Conservation (phyloP, 1,140 invertebrate species). For the Eciton burchellii region DNA sequence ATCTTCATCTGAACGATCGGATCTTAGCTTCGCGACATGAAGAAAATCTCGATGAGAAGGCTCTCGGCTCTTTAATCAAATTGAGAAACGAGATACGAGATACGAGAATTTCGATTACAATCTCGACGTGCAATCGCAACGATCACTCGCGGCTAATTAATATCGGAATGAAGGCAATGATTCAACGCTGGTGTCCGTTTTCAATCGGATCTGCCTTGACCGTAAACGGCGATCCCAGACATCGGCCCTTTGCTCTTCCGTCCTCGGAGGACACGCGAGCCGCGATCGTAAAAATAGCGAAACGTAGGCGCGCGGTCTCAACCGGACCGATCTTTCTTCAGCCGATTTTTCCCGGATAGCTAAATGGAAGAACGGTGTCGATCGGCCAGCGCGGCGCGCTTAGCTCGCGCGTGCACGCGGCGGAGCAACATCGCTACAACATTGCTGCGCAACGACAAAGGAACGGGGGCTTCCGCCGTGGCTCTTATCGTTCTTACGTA, state of each 20-base stretch:
- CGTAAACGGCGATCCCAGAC: slow-evolving; percentile 50
- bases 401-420: slow-evolving; percentile 63
- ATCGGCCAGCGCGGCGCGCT: slow-evolving; percentile 55
- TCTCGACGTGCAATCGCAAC: slow-evolving; percentile 5
- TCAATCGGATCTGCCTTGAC: slow-evolving; percentile 39
- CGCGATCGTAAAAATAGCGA: slow-evolving; percentile 47
- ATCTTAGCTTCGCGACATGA: not conserved
- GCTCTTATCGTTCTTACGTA: slow-evolving; percentile 69
- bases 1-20: not conserved
- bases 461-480: slow-evolving; percentile 70
- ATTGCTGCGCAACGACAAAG: slow-evolving; percentile 61
- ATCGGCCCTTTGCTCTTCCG: slow-evolving; percentile 30
- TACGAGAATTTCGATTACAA: slow-evolving; percentile 15
- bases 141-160: slow-evolving; percentile 33
- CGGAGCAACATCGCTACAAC: slow-evolving; percentile 58
- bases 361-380: slow-evolving; percentile 84
- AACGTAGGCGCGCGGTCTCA: slow-evolving; percentile 37
- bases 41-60: too few species aligned
- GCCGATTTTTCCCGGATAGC: slow-evolving; percentile 75
- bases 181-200: slow-evolving; percentile 13
- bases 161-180: slow-evolving; percentile 18
- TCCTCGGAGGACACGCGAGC: slow-evolving; percentile 41
- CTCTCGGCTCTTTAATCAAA: too few species aligned
- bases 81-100: too few species aligned
- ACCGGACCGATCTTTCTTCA: slow-evolving; percentile 50